Base-by-base conservation (phyloP, 2,113 vertebrate species). In the Trogon surrucura region DNA sequence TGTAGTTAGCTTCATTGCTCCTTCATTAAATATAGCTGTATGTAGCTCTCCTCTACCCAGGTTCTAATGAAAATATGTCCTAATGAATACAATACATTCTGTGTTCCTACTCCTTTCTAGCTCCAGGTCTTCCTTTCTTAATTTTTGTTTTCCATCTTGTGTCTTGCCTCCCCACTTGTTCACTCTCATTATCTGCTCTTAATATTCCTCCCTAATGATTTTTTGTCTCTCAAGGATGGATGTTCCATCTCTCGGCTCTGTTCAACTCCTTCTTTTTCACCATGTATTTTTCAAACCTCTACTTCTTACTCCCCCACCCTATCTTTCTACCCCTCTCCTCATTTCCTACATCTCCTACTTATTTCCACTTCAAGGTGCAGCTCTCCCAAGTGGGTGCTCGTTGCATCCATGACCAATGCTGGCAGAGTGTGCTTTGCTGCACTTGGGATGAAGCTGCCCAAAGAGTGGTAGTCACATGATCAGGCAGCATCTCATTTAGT, bases 371-470 rank as follows among this genome's bases (percentile, higher is more conserved):
- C 45, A 36, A 74, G 74, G 34, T 16, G 19, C n/a, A 67, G 14
- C 11, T 74, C 3, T 78, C 48, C 78, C 3, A 1, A 62, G 41
- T 6, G 30, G 14, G 7, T 16, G 23, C 1, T 1, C 1, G 1
- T 45, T 19, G 16, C 38, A n/a, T 11, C 25, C 21, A 5, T 23
- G 53, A 47, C 10, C 19, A 32, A 6, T 0, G 0, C n/a, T 72
- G 25, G 17, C 21, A 48, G 18, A 56, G 25, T 7, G 32, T 15
- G 7, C 9, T n/a, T 51, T 92, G 58, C 12, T 48, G 44, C 4
- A 0, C 17, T 65, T 71, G 64, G 17, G 19, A 27, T 45, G 74
- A 45, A 65, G 25, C 22, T 61, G 27, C 47, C 21, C 17, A 23
- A 57, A 61, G 10, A 70, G 12, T 20, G 17, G 36, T 34, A 80